Evolutionary conservation across 1,140 invertebrate genomes (phyloP).

Genomic region (Zophobas atratus): DNA sequence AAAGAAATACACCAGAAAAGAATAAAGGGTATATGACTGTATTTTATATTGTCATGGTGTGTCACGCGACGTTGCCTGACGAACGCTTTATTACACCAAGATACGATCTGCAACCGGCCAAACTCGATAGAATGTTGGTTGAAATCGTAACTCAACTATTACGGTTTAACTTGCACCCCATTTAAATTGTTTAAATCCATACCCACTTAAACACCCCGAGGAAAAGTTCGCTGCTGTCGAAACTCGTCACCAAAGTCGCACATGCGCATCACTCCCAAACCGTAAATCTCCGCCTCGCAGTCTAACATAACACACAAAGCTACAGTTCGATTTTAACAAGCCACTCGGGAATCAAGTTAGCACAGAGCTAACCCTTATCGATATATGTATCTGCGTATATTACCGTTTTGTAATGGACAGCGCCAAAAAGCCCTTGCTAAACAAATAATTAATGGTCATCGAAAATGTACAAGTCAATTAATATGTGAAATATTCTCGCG

Average conservation of each 20-base stretch:
- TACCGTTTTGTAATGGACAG: slow-evolving; percentile 43
- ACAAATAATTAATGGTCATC: slow-evolving; percentile 44
- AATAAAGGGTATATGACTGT: slow-evolving; percentile 60
- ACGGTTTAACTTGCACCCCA: slow-evolving; percentile 40
- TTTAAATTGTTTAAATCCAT: slow-evolving; percentile 29
- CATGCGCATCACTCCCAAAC: neutral
- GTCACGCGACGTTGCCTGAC: slow-evolving; percentile 61
- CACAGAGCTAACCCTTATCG: slow-evolving; percentile 44
- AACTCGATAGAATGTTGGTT: slow-evolving; percentile 54
- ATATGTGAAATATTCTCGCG: slow-evolving; percentile 40
- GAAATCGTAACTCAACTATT: slow-evolving; percentile 48
- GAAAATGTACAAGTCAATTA: slow-evolving; percentile 43
- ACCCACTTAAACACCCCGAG: neutral
- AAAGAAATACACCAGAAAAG: slow-evolving; percentile 55
- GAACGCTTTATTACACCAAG: slow-evolving; percentile 56
- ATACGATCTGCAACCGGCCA: slow-evolving; percentile 60
- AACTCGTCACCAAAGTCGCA: slow-evolving; percentile 4
- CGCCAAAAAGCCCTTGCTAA: slow-evolving; percentile 36
- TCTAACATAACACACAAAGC: slow-evolving; percentile 25
- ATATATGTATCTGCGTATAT: slow-evolving; percentile 45
- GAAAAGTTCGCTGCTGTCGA: neutral
- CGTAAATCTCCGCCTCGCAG: slow-evolving; percentile 15
- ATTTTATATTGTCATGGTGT: slow-evolving; percentile 62
- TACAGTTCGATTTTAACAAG: slow-evolving; percentile 43
- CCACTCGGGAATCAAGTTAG: slow-evolving; percentile 33